A percentile compares a stretch with the other conserved stretches of the same genome.
phyloP scores from a whole-genome alignment of 2,113 vertebrate species.

The Eolophus roseicapilla region DNA sequence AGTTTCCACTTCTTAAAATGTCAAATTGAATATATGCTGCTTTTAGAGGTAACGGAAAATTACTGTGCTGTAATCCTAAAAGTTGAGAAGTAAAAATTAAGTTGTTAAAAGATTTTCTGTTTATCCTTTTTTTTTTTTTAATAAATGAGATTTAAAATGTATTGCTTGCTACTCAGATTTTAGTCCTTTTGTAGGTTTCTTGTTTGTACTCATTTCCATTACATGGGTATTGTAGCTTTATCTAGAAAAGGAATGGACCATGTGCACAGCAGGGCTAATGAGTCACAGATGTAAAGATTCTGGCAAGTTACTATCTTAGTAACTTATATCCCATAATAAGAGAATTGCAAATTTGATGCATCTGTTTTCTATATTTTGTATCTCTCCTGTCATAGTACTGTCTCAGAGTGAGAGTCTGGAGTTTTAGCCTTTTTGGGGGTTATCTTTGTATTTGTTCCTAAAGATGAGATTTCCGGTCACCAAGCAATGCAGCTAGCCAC shows the following conservation, averaged over 20 bases:
- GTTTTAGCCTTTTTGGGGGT: conserved; percentile 21
- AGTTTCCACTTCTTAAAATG: neutral
- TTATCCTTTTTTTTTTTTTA: conserved; percentile 24
- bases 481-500: neutral
- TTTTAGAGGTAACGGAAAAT: neutral
- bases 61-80: neutral
- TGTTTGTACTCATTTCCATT: conserved; percentile 65
- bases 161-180: conserved; percentile 47
- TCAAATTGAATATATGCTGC: neutral
- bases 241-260: conserved; percentile 46
- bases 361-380: conserved; percentile 64
- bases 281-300: conserved; percentile 77
- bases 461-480: conserved; percentile 32
- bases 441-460: conserved; percentile 24
- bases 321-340: conserved; percentile 70
- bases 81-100: neutral
- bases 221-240: conserved; percentile 42
- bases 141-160: conserved; percentile 52
- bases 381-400: conserved; percentile 47
- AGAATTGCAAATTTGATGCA: conserved; percentile 72
- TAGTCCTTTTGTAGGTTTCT: conserved; percentile 39
- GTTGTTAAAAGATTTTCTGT: conserved; percentile 39
- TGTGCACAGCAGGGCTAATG: conserved; percentile 73
- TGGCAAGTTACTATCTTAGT: conserved; percentile 67
- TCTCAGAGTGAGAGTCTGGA: conserved; percentile 6